A percentile compares a stretch with the other conserved stretches of the same genome.
phyloP scores from a whole-genome alignment of 2,797 vertebrate species.

The Enteromius fasciolatus region DNA sequence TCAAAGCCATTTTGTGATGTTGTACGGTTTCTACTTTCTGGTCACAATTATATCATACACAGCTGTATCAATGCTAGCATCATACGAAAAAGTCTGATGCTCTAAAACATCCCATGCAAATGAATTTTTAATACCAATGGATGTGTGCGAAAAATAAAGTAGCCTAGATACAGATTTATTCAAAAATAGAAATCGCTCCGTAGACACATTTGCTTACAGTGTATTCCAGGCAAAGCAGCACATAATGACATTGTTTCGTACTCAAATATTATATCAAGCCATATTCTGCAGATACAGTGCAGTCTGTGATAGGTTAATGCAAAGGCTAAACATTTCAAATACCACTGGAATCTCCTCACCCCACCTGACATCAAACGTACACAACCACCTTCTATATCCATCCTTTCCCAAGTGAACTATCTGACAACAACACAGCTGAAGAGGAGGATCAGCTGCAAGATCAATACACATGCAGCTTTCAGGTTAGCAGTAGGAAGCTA shows the following conservation, averaged over 20 bases:
- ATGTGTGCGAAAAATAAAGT: not conserved
- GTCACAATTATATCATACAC: not conserved
- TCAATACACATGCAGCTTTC: conserved; percentile 29
- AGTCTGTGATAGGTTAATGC: not conserved
- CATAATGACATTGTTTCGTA: not conserved
- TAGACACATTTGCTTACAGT: not conserved
- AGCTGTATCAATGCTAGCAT: not conserved
- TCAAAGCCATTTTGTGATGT: not conserved
- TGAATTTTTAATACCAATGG: not conserved
- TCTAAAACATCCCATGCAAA: not conserved
- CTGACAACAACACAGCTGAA: conserved; percentile 11
- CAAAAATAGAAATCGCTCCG: not conserved
- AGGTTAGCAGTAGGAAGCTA: conserved; percentile 24
- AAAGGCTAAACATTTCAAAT: not conserved
- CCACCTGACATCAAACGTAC: not conserved
- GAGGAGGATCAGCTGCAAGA: conserved; percentile 30
- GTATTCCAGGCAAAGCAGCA: not conserved
- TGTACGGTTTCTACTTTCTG: not conserved
- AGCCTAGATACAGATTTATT: conserved; percentile 1
- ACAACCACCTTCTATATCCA: not conserved
- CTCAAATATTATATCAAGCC: not conserved
- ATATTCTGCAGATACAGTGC: not conserved
- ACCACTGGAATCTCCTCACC: not conserved
- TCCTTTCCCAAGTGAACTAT: conserved; percentile 6
- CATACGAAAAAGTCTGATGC: not conserved